Conservation (phyloP, 2,888 invertebrate species). For the Cephus pygmeus region DNA sequence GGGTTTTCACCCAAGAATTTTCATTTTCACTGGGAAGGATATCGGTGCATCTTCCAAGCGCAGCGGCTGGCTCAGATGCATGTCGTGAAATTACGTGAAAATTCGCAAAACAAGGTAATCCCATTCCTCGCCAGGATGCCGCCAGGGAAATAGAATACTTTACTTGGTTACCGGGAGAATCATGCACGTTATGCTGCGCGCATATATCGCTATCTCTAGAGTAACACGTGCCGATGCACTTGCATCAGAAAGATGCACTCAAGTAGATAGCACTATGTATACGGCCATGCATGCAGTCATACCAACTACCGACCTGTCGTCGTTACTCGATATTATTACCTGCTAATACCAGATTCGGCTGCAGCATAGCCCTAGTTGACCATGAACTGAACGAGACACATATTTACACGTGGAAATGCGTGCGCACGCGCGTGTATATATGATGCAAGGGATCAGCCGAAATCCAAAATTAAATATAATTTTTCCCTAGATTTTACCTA, state of each 20-base stretch:
- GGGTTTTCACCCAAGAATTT: background rate
- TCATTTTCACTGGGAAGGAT: background rate
- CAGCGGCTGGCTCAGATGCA: background rate
- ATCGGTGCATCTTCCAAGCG: background rate
- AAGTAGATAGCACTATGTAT: background rate
- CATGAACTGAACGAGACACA: background rate
- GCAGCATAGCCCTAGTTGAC: slow-evolving; percentile 16
- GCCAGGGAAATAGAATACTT: background rate
- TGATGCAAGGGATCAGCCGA: background rate
- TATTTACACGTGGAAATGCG: background rate
- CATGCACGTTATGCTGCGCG: background rate
- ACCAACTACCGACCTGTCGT: slow-evolving; percentile 15
- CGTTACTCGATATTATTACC: slow-evolving; percentile 54
- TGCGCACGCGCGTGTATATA: background rate
- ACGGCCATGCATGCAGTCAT: background rate
- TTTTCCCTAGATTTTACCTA: no score
- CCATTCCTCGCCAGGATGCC: background rate
- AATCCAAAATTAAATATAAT: background rate
- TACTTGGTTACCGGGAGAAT: background rate
- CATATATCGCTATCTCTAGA: background rate
- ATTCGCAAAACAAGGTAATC: background rate
- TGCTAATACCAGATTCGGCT: slow-evolving; percentile 40
- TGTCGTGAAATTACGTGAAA: background rate
- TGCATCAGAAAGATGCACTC: background rate
- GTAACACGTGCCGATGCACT: background rate